Evolutionary conservation across 2,797 vertebrate species (phyloP), one percentile per base, ranked within the genome.

Genomic region (Podargus strigoides): DNA sequence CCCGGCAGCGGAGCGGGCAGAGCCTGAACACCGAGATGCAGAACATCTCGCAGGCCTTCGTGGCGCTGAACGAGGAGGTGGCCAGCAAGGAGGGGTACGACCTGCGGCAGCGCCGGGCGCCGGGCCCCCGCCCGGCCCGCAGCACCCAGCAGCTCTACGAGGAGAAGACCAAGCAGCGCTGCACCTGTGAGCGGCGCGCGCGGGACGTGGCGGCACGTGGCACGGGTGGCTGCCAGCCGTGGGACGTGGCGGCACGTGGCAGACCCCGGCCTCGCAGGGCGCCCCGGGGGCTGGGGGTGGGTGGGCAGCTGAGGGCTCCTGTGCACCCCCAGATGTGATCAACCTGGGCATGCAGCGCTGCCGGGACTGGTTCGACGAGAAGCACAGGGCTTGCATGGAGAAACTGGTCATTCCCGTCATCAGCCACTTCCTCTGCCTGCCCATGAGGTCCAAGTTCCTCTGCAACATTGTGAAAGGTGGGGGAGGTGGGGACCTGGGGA

Each of bases 391-490:
- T 3, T 99, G 99, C 70, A 93, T 98, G 98, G 5, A n/a, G 0
- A 20, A 4, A 0, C 75, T 99, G 36, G 3, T 37, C 0, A 93
- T 98, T 8, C 99, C 99, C 0, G 14, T 99, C 64, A 34, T 99
- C 95, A 98, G 63, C 94, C 97, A 99, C 94, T 34, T 99, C 37
- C 74, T 99, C 52, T 99, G 99, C 81, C 53, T 98, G 27, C 98
- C 98, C 24, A 98, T 99, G 99, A 98, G 97, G 83, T 98, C 99
- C 90, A 90, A 97, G 67, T 98, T 99, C 96, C 91, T 99, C 85
- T 99, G 99, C 89, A 68, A 97, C 12, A 32, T 98, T 16, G 94
- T 98, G 94, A 98, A 94, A 90, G 44, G 99, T 99, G 91, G 30
- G 94, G 60, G 66, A 53, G 91, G 30, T 92, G 60, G 66, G 49